phyloP scores from a whole-genome alignment of 2,113 vertebrate species.

The Laticauda laticaudata region DNA sequence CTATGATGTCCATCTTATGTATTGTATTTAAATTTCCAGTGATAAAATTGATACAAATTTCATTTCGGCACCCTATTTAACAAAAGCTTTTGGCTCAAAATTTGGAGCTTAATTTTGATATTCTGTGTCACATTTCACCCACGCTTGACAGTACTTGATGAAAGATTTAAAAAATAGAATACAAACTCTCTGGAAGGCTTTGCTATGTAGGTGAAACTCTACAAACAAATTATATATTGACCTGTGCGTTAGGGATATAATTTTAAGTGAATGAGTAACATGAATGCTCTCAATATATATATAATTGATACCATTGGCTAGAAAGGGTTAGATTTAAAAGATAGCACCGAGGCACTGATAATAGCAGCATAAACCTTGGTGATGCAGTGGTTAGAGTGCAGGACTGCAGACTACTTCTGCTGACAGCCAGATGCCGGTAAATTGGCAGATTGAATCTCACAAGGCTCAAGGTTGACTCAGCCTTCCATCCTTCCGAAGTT shows the following conservation, averaged over 20 bases:
- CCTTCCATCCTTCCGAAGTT: no score
- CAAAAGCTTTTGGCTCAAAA: accelerated
- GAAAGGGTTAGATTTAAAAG: background rate
- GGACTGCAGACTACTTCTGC: no score
- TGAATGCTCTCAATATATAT: background rate
- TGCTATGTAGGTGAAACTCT: background rate
- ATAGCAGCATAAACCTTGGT: background rate
- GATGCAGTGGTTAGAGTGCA: no score
- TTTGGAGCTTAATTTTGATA: background rate
- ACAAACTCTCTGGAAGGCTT: background rate
- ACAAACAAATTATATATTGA: background rate
- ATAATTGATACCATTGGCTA: background rate
- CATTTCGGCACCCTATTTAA: background rate
- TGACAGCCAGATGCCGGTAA: no score
- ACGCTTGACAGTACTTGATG: background rate
- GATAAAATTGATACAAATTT: background rate
- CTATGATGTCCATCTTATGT: background rate
- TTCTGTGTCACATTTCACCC: background rate
- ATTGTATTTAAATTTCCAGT: background rate
- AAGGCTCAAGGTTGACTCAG: no score
- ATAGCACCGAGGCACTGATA: background rate
- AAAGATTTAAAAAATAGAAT: background rate
- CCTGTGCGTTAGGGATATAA: background rate
- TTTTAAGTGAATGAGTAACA: background rate
- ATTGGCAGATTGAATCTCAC: no score